Base-by-base conservation (phyloP, 1,140 invertebrate genomes). In the Caenorhabditis tropicalis region DNA sequence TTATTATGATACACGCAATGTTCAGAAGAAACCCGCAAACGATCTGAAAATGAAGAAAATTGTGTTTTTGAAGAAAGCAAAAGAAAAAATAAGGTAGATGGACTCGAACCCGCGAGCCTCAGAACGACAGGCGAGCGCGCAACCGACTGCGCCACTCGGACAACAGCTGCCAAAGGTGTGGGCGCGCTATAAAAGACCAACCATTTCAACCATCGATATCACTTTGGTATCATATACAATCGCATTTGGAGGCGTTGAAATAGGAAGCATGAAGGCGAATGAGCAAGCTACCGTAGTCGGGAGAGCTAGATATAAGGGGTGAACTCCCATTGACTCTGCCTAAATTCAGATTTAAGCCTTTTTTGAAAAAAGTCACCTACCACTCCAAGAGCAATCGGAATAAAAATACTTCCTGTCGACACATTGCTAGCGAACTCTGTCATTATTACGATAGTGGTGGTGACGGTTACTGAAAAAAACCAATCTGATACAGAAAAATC, bases 281-380 rank as follows among this genome's bases (percentile, higher is more conserved):
- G 95, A 96, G 90, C 95, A 95, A 10, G 93, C 94, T 58, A 95
- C 91, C 0, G 95, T 93, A 0, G 95, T 94, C 0, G 96, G 96
- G 84, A 97, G 91, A 93, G 96, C 95, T 88, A 96, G 92, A 91
- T 95, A 96, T 81, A 96, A 89, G 0, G 96, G 96, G 93, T 97
- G 94, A 0, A 93, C 87, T 4, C 90, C 60, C 1, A 93, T 89
- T 1, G 87, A 87, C 15, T 92, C 48, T 10, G 93, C 92, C 93
- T 94, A 88, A 53, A 89, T 86, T n/a, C n/a, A n/a, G n/a, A n/a
- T n/a, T n/a, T n/a, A n/a, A n/a, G n/a, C n/a, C n/a, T n/a, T n/a
- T n/a, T n/a, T n/a, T n/a, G n/a, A n/a, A n/a, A n/a, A n/a, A 1
- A 43, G 4, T 31, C 46, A n/a, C 82, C 27, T 56, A 83, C 83